phyloP scores from a whole-genome alignment of 2,113 vertebrate genomes.

The Zosterops lateralis region DNA sequence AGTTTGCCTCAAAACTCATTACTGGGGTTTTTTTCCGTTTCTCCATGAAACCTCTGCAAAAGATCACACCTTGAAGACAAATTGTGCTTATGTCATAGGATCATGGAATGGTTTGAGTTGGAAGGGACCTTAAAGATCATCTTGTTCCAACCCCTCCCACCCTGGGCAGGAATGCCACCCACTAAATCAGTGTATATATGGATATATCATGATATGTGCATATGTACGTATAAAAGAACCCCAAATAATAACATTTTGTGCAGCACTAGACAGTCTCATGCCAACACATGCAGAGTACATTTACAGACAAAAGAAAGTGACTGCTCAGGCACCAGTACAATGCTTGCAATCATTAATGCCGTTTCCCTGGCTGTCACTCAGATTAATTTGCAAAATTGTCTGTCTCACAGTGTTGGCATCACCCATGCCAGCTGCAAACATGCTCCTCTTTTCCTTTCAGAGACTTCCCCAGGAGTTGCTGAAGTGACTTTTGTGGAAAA shows the following conservation, averaged over 20 bases:
- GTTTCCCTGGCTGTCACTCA: not conserved
- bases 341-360: not conserved
- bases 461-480: slow-evolving; percentile 88
- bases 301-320: not conserved
- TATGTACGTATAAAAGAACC: not conserved
- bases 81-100: not conserved
- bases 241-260: not conserved
- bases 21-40: not conserved
- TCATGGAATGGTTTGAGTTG: not conserved
- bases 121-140: not conserved
- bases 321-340: not conserved
- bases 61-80: not conserved
- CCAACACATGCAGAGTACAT: not conserved
- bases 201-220: not conserved
- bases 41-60: not conserved
- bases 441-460: slow-evolving; percentile 65
- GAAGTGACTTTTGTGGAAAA: slow-evolving; percentile 88
- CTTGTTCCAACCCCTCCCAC: not conserved
- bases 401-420: not conserved
- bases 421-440: not conserved
- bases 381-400: not conserved
- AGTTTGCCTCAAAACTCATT: not conserved
- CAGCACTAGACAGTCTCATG: not conserved
- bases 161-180: not conserved
- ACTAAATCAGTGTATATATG: not conserved